phyloP scores from a whole-genome alignment of 2,113 vertebrate genomes.

The Neomonachus schauinslandi region DNA sequence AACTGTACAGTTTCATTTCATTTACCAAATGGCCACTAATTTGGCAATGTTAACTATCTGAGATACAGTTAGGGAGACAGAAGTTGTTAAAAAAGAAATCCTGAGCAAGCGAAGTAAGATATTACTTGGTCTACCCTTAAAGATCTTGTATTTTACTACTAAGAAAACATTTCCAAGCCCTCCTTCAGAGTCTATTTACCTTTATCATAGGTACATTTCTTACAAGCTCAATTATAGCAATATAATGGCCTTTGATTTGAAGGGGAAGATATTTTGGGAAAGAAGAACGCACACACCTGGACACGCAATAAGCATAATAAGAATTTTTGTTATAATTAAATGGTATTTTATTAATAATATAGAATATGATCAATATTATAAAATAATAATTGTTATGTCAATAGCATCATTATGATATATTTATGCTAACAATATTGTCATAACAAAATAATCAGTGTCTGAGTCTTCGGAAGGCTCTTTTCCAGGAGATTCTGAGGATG shows the following conservation, averaged over 20 bases:
- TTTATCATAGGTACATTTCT: neutral
- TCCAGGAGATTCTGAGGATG: neutral
- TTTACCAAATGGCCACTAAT: conserved; percentile 46
- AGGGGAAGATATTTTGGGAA: neutral
- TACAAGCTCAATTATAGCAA: neutral
- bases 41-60: conserved; percentile 37
- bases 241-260: neutral
- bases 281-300: neutral
- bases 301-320: neutral
- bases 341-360: neutral
- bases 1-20: neutral
- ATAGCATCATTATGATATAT: neutral
- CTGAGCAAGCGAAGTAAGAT: neutral
- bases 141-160: conserved; percentile 32
- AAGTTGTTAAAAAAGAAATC: conserved; percentile 13
- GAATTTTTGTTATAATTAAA: neutral
- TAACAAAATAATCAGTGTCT: neutral
- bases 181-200: neutral
- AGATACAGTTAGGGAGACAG: conserved; percentile 1
- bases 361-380: neutral
- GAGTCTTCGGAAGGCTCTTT: neutral
- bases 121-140: conserved; percentile 12
- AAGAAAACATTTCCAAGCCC: neutral
- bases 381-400: neutral
- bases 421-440: neutral